These are phyloP conservation scores for Drosophila rellima DNA, from an alignment of 2,888 invertebrate genomes.

Conservation along the genomic window DNA sequence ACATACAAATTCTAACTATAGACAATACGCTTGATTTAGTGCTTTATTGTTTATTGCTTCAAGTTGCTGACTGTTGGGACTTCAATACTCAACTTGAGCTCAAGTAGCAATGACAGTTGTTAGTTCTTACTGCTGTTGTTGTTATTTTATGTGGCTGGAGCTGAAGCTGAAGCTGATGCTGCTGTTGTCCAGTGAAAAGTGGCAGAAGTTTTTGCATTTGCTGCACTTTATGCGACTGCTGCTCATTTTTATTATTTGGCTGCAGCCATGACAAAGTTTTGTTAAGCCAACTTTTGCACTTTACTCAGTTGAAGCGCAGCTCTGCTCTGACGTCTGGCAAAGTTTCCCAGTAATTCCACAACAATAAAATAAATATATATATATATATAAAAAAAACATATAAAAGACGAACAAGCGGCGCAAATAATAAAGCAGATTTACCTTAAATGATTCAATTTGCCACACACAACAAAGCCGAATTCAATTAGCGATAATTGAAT, in stretches of 20 bases:
- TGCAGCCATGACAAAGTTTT: constrained; percentile 61
- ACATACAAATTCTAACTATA: background rate
- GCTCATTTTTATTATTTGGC: constrained; percentile 62
- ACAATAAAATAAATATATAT: constrained; percentile 47
- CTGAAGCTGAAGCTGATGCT: constrained; percentile 7
- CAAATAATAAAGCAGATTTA: constrained; percentile 66
- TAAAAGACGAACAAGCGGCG: constrained; percentile 3
- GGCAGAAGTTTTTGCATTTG: constrained; percentile 67
- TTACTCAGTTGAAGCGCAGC: constrained; percentile 45
- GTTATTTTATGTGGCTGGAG: constrained; percentile 11
- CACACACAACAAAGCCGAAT: constrained; percentile 52
- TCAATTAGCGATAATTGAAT: constrained; percentile 68
- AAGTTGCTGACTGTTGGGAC: constrained; percentile 45
- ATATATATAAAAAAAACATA: constrained; percentile 6
- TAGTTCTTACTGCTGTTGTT: constrained; percentile 10
- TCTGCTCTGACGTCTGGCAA: constrained; percentile 51
- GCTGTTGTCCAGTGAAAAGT: constrained; percentile 42
- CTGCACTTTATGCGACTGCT: constrained; percentile 61
- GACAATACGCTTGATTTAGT: constrained; percentile 56
- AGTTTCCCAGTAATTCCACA: constrained; percentile 58
- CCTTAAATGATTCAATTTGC: constrained; percentile 67
- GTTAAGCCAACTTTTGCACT: constrained; percentile 63
- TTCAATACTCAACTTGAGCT: constrained; percentile 34
- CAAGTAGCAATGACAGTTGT: constrained; percentile 50
- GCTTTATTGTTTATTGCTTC: constrained; percentile 58